Percentiles rank a stretch among this genome's conserved stretches.
Evolutionary conservation across 2,888 invertebrate species (phyloP).

Genomic region (Rhamnusium bicolor): DNA sequence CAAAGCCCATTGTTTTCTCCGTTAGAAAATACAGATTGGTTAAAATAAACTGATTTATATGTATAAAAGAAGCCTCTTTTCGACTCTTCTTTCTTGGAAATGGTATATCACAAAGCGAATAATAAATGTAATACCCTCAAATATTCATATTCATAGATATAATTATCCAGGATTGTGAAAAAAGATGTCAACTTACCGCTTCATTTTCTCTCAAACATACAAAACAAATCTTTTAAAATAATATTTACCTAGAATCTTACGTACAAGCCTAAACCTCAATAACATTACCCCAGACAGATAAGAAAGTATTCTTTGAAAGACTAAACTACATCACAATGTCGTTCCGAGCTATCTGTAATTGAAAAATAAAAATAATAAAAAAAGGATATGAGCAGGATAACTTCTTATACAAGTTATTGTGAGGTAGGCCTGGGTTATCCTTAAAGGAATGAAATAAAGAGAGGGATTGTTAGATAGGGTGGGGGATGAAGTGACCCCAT

Average conservation of each 20-base stretch:
- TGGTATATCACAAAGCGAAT: no score
- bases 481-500: conserved; percentile 63
- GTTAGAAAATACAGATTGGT: no score
- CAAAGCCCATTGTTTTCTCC: no score
- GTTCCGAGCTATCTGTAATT: background rate
- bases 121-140: no score
- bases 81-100: no score
- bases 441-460: conserved; percentile 50
- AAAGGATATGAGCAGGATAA: conserved; percentile 14
- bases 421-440: conserved; percentile 60
- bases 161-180: background rate
- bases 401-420: conserved; percentile 62
- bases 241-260: background rate
- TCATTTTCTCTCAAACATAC: background rate
- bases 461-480: conserved; percentile 49
- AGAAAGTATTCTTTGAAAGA: background rate
- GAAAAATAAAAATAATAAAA: conserved; percentile 30
- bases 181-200: background rate
- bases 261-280: background rate
- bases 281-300: background rate
- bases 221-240: background rate
- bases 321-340: background rate
- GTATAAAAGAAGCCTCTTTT: no score
- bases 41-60: no score
- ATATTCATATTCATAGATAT: no score